phyloP scores from a whole-genome alignment of 2,797 vertebrate species.

The Anguilla anguilla region DNA sequence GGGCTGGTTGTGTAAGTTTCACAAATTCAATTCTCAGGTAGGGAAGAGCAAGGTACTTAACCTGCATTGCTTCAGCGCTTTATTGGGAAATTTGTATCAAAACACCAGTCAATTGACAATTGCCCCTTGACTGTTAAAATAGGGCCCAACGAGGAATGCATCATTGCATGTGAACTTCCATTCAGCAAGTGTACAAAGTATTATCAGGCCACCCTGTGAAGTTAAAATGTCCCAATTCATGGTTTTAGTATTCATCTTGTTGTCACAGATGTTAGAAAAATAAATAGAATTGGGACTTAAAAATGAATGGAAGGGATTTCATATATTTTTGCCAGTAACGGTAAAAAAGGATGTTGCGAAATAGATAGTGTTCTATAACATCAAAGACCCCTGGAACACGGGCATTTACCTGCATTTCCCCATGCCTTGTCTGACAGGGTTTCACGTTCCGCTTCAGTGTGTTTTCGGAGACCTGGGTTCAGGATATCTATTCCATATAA shows the following conservation, averaged over 20 bases:
- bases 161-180: too few species aligned
- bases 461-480: background rate
- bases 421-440: background rate
- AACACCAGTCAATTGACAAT: too few species aligned
- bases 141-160: too few species aligned
- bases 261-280: background rate
- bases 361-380: background rate
- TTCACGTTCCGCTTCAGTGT: too few species aligned
- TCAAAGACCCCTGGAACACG: background rate
- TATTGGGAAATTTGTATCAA: too few species aligned
- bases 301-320: background rate
- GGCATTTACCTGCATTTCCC: background rate
- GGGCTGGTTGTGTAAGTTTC: too few species aligned
- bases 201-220: background rate
- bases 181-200: background rate
- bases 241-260: background rate
- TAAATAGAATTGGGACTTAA: background rate
- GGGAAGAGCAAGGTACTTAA: too few species aligned
- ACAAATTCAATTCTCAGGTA: too few species aligned
- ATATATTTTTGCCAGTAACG: background rate
- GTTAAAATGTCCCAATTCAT: background rate
- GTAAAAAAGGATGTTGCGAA: background rate
- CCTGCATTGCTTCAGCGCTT: too few species aligned
- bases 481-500: slow-evolving; percentile 8
- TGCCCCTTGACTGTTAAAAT: too few species aligned